Percentiles rank a stretch among this genome's conserved stretches.
Evolutionary conservation across 2,888 invertebrate genomes (phyloP).

Genomic region (Brachylomia viminalis): DNA sequence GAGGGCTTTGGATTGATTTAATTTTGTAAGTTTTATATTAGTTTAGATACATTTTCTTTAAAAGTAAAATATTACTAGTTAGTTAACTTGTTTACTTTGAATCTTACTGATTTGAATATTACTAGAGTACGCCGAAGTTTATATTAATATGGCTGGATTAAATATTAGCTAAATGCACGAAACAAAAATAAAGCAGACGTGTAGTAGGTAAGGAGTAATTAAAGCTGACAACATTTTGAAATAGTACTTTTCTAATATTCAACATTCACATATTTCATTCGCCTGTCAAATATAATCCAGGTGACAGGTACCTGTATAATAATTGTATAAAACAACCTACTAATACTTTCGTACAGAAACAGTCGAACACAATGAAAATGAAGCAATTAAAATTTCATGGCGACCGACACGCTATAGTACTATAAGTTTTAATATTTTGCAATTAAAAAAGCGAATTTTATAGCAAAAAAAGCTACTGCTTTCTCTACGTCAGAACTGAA

Average conservation of each 20-base stretch:
- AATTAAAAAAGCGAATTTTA: conserved; percentile 52
- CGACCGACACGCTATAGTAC: conserved; percentile 57
- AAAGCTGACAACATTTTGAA: conserved; percentile 17
- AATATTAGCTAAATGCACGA: background rate
- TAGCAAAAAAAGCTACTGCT: conserved; percentile 40
- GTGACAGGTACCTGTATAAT: conserved; percentile 26
- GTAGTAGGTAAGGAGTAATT: background rate
- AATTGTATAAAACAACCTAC: conserved; percentile 32
- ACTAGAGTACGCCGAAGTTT: background rate
- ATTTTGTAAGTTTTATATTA: conserved; percentile 10
- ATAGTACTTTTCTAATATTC: conserved; percentile 15
- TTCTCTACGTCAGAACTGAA: conserved; percentile 45
- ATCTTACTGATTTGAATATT: background rate
- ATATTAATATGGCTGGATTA: background rate
- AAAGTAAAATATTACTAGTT: conserved; percentile 6
- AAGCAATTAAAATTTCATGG: conserved; percentile 64
- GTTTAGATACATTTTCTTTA: background rate
- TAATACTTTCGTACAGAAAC: conserved; percentile 41
- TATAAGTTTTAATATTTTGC: conserved; percentile 56
- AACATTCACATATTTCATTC: conserved; percentile 23
- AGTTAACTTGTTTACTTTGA: conserved; percentile 3
- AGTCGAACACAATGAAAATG: conserved; percentile 56
- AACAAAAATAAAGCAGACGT: background rate
- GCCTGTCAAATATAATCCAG: conserved; percentile 34
- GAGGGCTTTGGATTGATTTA: conserved; percentile 16